phyloP scores from a whole-genome alignment of 2,113 vertebrate species.

The Cyprinodon brontotheroides region DNA sequence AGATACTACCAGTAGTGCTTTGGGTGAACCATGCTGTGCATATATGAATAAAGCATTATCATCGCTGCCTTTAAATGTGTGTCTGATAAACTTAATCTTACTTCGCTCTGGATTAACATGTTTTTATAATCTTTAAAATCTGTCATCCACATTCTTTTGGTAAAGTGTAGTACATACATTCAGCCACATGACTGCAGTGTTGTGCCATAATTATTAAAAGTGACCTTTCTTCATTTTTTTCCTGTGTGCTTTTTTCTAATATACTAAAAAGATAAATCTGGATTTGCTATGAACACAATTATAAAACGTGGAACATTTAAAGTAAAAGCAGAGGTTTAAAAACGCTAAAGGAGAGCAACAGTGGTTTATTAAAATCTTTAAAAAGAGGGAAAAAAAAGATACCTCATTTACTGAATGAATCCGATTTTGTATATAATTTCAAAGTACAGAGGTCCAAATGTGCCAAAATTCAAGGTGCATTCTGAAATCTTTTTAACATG shows the following conservation, averaged over 20 bases:
- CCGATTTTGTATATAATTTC: not conserved
- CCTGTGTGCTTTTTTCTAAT: not conserved
- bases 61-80: not conserved
- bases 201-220: not conserved
- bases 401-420: not conserved
- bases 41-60: not conserved
- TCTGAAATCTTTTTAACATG: not conserved
- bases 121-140: not conserved
- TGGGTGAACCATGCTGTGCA: not conserved
- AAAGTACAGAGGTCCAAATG: not conserved
- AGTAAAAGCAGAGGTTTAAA: not conserved
- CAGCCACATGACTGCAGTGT: constrained; percentile 29
- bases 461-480: not conserved
- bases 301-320: not conserved
- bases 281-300: not conserved
- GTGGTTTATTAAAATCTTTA: not conserved
- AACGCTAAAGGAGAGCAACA: not conserved
- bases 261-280: not conserved
- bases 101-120: not conserved
- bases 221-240: not conserved
- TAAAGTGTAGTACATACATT: not conserved
- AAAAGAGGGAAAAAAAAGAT: too few relatives aligned
- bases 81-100: not conserved
- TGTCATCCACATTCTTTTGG: not conserved
- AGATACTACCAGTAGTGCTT: not conserved